Percentiles rank a stretch among this genome's conserved stretches.
These are phyloP conservation scores for Dryomyza anilis DNA, from an alignment of 2,888 invertebrate species.

Conservation along the genomic window DNA sequence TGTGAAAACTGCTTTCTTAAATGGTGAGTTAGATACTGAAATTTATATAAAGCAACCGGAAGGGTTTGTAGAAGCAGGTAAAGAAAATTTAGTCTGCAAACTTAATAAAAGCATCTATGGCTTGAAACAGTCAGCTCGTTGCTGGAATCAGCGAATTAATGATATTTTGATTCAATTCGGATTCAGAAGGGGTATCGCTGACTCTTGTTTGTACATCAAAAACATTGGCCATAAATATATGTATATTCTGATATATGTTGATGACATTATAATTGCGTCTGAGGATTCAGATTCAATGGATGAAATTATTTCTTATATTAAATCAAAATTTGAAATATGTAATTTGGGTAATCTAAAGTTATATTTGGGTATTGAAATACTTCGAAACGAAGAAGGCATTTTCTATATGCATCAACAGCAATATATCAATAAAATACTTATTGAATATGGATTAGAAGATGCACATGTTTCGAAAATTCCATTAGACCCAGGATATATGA, in stretches of 20 bases:
- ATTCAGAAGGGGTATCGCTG: conserved; percentile 24
- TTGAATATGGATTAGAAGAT: conserved; percentile 17
- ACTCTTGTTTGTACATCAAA: conserved; percentile 17
- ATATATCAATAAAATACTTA: conserved; percentile 21
- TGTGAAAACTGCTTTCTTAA: conserved; percentile 24
- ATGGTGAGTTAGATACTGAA: conserved; percentile 15
- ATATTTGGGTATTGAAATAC: conserved; percentile 19
- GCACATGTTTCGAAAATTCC: conserved; percentile 22
- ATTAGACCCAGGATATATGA: conserved; percentile 25
- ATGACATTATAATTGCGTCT: conserved; percentile 18
- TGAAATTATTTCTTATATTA: not conserved
- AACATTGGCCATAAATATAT: not conserved
- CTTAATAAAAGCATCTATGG: conserved; percentile 19
- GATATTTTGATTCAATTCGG: conserved; percentile 16
- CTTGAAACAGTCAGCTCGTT: conserved; percentile 19
- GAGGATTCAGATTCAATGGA: not conserved
- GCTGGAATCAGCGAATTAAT: conserved; percentile 26
- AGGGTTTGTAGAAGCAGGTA: conserved; percentile 7
- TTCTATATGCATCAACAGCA: conserved; percentile 15
- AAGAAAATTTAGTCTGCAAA: conserved; percentile 10
- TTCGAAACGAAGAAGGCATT: not conserved
- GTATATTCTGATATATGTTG: conserved; percentile 23
- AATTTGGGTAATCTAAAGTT: conserved; percentile 18
- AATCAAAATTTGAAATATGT: conserved; percentile 14
- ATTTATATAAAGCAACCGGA: conserved; percentile 19